Conservation (phyloP, 2,888 invertebrate species). For the Fabriciana adippe region DNA sequence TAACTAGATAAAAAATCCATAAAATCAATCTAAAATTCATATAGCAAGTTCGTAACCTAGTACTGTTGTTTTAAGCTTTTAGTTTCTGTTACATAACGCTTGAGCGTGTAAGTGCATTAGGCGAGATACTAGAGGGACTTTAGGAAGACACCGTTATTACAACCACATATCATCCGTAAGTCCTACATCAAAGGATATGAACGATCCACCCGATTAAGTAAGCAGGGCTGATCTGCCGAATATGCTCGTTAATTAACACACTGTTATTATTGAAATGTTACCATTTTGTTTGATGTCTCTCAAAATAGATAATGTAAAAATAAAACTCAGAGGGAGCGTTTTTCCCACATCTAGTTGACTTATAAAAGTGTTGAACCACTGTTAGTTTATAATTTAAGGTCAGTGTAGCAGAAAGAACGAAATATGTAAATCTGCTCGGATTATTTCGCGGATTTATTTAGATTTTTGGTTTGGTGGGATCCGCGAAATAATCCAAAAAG, state of each 20-base stretch:
- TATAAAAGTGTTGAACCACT: constrained; percentile 21
- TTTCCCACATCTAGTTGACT: constrained; percentile 35
- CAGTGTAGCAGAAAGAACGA: constrained; percentile 50
- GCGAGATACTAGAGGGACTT: constrained; percentile 6
- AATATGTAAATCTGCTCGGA: too few species aligned
- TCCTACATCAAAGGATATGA: constrained; percentile 57
- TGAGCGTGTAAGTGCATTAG: constrained; percentile 38
- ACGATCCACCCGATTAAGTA: constrained; percentile 47
- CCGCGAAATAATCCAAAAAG: too few species aligned
- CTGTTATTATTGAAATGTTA: constrained; percentile 63
- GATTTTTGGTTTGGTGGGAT: too few species aligned
- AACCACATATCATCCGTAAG: constrained; percentile 54
- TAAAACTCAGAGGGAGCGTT: constrained; percentile 43
- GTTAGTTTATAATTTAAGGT: constrained; percentile 29
- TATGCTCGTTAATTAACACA: constrained; percentile 58
- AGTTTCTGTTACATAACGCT: constrained; percentile 49
- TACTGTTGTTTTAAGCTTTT: constrained; percentile 46
- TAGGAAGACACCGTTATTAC: constrained; percentile 43
- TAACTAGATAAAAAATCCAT: too few species aligned
- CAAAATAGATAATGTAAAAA: constrained; percentile 37
- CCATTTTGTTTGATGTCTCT: constrained; percentile 48
- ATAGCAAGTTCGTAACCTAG: constrained; percentile 17
- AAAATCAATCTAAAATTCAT: too few species aligned
- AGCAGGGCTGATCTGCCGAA: constrained; percentile 47
- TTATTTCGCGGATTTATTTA: too few species aligned